Conservation (phyloP, 2,797 vertebrate species). For the Okamejei kenojei region DNA sequence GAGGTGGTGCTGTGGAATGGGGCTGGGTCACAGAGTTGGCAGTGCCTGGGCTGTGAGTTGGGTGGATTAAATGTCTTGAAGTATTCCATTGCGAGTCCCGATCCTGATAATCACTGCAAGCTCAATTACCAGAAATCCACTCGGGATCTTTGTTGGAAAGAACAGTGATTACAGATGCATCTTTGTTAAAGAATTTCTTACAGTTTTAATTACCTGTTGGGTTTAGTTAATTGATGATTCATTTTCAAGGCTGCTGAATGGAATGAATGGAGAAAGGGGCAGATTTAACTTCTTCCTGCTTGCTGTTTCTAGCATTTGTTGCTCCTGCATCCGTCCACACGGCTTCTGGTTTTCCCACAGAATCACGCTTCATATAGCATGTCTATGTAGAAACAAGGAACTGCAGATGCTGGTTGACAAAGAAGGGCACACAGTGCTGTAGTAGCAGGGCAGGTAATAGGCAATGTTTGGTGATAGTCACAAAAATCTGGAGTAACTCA, state of each 20-base stretch:
- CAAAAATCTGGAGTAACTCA: too few relatives aligned
- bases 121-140: not conserved
- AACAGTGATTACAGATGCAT: not conserved
- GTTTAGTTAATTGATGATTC: slow-evolving; percentile 12
- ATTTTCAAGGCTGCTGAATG: not conserved
- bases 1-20: not conserved
- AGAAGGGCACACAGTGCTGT: too few relatives aligned
- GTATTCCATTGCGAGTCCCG: not conserved
- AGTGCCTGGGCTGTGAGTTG: not conserved
- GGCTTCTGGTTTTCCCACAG: not conserved
- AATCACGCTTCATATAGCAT: not conserved
- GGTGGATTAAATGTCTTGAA: not conserved
- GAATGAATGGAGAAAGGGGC: not conserved
- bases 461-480: too few relatives aligned
- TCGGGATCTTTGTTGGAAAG: not conserved
- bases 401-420: too few relatives aligned
- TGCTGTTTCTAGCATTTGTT: not conserved
- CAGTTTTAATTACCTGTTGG: slow-evolving; percentile 7
- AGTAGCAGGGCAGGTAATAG: too few relatives aligned
- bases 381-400: not conserved
- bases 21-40: not conserved
- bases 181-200: not conserved
- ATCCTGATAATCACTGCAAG: not conserved
- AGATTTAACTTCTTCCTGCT: not conserved
- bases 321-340: not conserved